A percentile compares a stretch with the other conserved stretches of the same genome.
phyloP scores from a whole-genome alignment of 1,140 invertebrate species.

The Dermatophagoides farinae region DNA sequence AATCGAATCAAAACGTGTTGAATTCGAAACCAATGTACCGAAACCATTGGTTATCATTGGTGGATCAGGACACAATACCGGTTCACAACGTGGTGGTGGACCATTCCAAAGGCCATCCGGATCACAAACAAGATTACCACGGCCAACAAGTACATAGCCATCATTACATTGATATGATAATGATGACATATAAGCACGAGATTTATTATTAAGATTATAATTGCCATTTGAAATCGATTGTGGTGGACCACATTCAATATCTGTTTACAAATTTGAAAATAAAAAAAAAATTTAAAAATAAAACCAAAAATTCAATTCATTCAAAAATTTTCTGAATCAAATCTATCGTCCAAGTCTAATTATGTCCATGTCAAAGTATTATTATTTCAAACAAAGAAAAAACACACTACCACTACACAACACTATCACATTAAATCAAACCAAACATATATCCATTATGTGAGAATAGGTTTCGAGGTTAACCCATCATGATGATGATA shows the following conservation, averaged over 20 bases:
- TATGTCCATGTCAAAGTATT: too few relatives aligned
- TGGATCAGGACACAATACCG: slow-evolving; percentile 51
- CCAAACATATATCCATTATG: too few relatives aligned
- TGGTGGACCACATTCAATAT: slow-evolving; percentile 67
- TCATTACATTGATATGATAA: slow-evolving; percentile 62
- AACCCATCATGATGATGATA: too few relatives aligned
- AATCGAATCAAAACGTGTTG: slow-evolving; percentile 40
- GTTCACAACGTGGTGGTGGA: slow-evolving; percentile 65
- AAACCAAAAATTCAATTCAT: neutral
- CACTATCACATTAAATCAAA: too few relatives aligned
- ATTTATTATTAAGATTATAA: slow-evolving; percentile 58
- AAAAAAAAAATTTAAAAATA: neutral
- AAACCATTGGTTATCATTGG: slow-evolving; percentile 46
- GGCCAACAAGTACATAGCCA: slow-evolving; percentile 58
- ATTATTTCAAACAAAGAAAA: too few relatives aligned
- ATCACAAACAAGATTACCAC: slow-evolving; percentile 62
- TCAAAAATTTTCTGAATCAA: too few relatives aligned
- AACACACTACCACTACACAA: too few relatives aligned
- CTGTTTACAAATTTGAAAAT: slow-evolving; percentile 28
- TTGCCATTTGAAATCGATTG: slow-evolving; percentile 60
- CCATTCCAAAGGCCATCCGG: slow-evolving; percentile 83
- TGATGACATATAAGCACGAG: slow-evolving; percentile 56
- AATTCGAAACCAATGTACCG: slow-evolving; percentile 37
- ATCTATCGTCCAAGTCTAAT: too few relatives aligned
- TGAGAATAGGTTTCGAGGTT: too few relatives aligned